A percentile compares a stretch with the other conserved stretches of the same genome.
phyloP scores from a whole-genome alignment of 2,113 vertebrate species.

The Aegithalos caudatus region DNA sequence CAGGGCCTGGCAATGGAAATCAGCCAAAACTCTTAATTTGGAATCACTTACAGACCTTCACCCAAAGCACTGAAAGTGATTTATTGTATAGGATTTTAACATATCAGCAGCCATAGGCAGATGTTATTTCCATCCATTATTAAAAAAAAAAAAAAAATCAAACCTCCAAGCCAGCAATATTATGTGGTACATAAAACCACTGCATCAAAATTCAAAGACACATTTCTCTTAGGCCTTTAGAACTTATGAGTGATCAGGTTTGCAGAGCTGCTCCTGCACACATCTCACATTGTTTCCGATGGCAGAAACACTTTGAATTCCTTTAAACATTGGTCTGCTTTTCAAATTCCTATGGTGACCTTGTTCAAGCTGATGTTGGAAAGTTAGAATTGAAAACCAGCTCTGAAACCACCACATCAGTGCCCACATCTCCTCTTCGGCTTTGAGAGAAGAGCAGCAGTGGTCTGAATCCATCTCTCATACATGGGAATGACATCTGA shows the following conservation, averaged over 20 bases:
- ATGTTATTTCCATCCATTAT: slow-evolving; percentile 22
- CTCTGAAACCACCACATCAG: background rate
- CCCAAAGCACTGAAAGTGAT: slow-evolving; percentile 48
- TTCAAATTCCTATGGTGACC: background rate
- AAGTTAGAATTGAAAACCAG: background rate
- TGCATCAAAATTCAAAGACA: slow-evolving; percentile 32
- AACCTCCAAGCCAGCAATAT: slow-evolving; percentile 21
- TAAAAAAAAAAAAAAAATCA: slow-evolving; percentile 24
- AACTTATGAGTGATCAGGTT: background rate
- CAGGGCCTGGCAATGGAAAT: background rate
- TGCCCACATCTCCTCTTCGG: background rate
- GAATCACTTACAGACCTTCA: slow-evolving; percentile 3
- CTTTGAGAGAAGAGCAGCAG: background rate
- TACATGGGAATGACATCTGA: background rate
- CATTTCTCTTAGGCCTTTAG: background rate
- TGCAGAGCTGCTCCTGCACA: background rate
- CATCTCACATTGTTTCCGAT: background rate
- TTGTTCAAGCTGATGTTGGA: background rate
- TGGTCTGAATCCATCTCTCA: background rate
- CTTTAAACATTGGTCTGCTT: background rate
- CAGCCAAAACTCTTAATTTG: slow-evolving; percentile 7
- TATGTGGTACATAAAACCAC: background rate
- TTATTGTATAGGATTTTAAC: slow-evolving; percentile 40
- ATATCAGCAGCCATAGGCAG: slow-evolving; percentile 18
- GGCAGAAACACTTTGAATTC: background rate